phyloP scores from a whole-genome alignment of 2,113 vertebrate genomes.

The Crotalus tigris region DNA sequence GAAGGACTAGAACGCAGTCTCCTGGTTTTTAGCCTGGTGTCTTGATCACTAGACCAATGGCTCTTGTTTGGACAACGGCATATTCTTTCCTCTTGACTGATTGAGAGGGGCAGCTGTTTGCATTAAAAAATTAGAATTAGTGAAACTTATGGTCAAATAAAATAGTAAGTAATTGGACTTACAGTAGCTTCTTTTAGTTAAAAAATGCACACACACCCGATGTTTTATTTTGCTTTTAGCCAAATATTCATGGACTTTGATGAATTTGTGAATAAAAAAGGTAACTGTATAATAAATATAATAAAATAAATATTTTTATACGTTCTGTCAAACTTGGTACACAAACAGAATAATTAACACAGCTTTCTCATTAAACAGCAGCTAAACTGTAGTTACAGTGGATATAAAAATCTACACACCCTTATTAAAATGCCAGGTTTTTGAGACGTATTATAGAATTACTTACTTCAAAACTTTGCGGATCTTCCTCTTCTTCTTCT shows the following conservation, averaged over 20 bases:
- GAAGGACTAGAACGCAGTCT: neutral
- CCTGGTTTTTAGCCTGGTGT: neutral
- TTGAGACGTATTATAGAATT: neutral
- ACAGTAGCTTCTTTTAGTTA: neutral
- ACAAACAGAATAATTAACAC: neutral
- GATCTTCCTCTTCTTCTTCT: constrained; percentile 82
- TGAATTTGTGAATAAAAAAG: neutral
- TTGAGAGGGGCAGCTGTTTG: neutral
- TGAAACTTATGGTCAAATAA: neutral
- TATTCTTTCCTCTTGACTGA: neutral
- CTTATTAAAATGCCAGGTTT: neutral
- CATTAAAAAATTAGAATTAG: neutral
- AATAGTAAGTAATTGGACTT: neutral
- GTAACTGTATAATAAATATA: neutral
- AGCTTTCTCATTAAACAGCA: neutral
- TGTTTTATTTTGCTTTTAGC: neutral
- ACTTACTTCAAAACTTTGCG: constrained; percentile 80
- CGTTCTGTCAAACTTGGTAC: neutral
- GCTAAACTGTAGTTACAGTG: neutral
- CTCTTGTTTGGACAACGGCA: neutral
- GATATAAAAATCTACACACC: neutral
- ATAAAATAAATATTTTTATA: neutral
- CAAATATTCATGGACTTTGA: neutral
- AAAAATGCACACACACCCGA: neutral
- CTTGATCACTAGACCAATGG: neutral